Evolutionary conservation across 2,888 invertebrate species (phyloP).

Genomic region (Drosophila ustulata): DNA sequence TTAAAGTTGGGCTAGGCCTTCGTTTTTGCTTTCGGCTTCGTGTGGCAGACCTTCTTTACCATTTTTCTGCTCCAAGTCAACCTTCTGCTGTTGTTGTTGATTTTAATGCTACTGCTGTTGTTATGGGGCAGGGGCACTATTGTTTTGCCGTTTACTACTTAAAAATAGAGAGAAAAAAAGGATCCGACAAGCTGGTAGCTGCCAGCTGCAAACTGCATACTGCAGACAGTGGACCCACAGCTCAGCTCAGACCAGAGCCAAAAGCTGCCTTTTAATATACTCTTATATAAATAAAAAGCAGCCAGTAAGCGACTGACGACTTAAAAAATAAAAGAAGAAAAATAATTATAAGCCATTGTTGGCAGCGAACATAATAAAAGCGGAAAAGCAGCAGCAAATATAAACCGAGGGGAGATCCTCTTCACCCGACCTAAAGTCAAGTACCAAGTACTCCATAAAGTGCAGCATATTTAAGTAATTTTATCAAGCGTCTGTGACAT

Average conservation of each 20-base stretch:
- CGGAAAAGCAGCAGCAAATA: slow-evolving; percentile 24
- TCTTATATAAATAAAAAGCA: slow-evolving; percentile 32
- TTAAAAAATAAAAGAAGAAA: slow-evolving; percentile 26
- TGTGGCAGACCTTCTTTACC: slow-evolving; percentile 28
- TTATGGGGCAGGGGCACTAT: slow-evolving; percentile 38
- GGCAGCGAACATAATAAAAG: slow-evolving; percentile 57
- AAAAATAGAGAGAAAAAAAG: slow-evolving; percentile 43
- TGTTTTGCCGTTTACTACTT: slow-evolving; percentile 62
- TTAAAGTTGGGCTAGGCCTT: background rate
- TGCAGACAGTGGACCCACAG: slow-evolving; percentile 15
- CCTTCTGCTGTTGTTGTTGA: slow-evolving; percentile 22
- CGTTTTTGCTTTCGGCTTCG: slow-evolving; percentile 5
- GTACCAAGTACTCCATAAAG: slow-evolving; percentile 39
- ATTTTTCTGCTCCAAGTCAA: slow-evolving; percentile 38
- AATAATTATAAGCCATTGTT: slow-evolving; percentile 73
- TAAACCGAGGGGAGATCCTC: slow-evolving; percentile 3
- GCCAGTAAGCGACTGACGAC: slow-evolving; percentile 38
- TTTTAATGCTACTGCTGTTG: slow-evolving; percentile 41
- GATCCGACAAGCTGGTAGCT: slow-evolving; percentile 11
- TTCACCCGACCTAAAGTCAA: slow-evolving; percentile 39
- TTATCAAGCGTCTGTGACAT: slow-evolving; percentile 67
- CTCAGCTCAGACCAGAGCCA: slow-evolving; percentile 3
- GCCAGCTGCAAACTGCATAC: slow-evolving; percentile 18
- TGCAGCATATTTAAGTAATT: slow-evolving; percentile 55
- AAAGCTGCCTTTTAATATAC: slow-evolving; percentile 31